Percentiles rank a stretch among this genome's conserved stretches.
Conservation (phyloP, 2,797 vertebrate genomes). For the Gorsachius magnificus region DNA sequence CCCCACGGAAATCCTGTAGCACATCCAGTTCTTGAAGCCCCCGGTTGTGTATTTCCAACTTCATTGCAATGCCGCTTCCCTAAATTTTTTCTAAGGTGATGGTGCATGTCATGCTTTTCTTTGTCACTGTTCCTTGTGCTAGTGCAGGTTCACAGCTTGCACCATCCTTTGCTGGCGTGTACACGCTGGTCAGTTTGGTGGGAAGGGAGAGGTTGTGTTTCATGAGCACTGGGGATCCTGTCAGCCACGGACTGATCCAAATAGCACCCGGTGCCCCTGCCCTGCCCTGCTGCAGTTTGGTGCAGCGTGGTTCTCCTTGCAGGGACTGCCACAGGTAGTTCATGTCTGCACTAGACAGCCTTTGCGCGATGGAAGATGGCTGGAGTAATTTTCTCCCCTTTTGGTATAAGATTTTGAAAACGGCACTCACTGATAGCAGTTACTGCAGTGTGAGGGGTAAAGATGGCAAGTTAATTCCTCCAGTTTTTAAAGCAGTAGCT, state of each 20-base stretch:
- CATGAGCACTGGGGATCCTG: background rate
- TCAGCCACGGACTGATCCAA: background rate
- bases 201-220: background rate
- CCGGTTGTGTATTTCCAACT: background rate
- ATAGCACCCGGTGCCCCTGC: rapidly evolving
- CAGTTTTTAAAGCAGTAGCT: background rate
- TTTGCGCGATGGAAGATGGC: rapidly evolving
- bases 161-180: background rate
- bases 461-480: background rate
- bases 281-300: background rate
- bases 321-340: background rate
- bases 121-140: background rate
- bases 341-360: background rate
- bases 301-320: background rate
- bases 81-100: background rate
- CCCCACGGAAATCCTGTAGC: background rate
- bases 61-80: background rate
- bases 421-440: background rate
- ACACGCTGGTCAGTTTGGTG: background rate
- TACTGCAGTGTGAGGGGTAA: background rate
- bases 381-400: background rate
- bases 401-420: background rate
- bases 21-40: background rate
- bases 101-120: background rate
- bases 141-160: background rate